A percentile compares a stretch with the other conserved stretches of the same genome.
phyloP scores from a whole-genome alignment of 2,113 vertebrate species.

The Galemys pyrenaicus region DNA sequence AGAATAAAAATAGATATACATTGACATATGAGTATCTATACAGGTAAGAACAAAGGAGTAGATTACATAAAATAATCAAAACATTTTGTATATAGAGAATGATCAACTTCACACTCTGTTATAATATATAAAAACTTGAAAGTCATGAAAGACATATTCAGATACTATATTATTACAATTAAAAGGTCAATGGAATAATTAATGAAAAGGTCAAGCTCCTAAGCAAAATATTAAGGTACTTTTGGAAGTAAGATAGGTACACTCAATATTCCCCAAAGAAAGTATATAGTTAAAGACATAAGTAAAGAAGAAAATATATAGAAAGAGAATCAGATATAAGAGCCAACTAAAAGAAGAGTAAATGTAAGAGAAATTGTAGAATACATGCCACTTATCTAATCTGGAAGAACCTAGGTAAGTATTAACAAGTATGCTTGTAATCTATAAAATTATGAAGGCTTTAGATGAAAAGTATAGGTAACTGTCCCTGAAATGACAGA shows the following conservation, averaged over 20 bases:
- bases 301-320: neutral
- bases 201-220: neutral
- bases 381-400: neutral
- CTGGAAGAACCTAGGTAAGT: neutral
- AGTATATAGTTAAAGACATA: neutral
- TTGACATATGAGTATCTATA: neutral
- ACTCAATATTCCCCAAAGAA: neutral
- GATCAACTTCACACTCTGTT: neutral
- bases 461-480: neutral
- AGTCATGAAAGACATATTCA: neutral
- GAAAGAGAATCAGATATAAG: neutral
- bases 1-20: slow-evolving; percentile 8
- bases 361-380: neutral
- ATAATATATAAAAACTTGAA: neutral
- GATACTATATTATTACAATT: neutral
- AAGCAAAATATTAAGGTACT: neutral
- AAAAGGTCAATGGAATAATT: neutral
- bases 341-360: neutral
- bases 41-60: neutral
- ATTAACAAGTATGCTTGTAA: neutral
- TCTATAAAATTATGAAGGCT: neutral
- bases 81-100: neutral
- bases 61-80: neutral
- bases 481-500: neutral
- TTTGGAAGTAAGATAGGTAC: neutral